Evolutionary conservation across 1,140 invertebrate genomes (phyloP).

Genomic region (Drosophila ficusphila): DNA sequence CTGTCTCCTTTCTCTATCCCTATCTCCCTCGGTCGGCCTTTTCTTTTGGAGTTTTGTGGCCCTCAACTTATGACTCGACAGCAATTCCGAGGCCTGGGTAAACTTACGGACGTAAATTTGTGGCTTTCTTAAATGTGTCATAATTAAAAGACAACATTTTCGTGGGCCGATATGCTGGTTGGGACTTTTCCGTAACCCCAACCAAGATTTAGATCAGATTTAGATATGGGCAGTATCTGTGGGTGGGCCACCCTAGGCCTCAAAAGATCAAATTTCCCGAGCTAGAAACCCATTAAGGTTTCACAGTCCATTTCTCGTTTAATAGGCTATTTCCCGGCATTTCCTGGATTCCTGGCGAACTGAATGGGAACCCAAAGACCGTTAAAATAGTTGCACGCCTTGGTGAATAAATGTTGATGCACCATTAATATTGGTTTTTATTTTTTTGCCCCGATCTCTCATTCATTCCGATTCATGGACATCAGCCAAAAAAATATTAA

Average conservation of each 20-base stretch:
- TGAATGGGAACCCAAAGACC: slow-evolving; percentile 15
- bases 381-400: slow-evolving; percentile 44
- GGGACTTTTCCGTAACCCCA: slow-evolving; percentile 3
- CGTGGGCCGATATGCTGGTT: slow-evolving; percentile 23
- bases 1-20: slow-evolving; percentile 16
- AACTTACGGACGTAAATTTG: slow-evolving; percentile 43
- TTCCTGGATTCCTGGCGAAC: slow-evolving; percentile 12
- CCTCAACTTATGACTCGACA: slow-evolving; percentile 52
- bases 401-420: slow-evolving; percentile 19
- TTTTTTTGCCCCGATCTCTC: background rate
- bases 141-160: slow-evolving; percentile 61
- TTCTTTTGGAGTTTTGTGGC: slow-evolving; percentile 41
- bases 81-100: slow-evolving; percentile 34
- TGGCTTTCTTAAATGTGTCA: slow-evolving; percentile 68
- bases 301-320: slow-evolving; percentile 6
- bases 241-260: slow-evolving; percentile 16
- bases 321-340: slow-evolving; percentile 13
- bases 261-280: slow-evolving; percentile 22
- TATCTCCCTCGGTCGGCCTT: slow-evolving; percentile 24
- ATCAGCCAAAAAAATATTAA: slow-evolving; percentile 41
- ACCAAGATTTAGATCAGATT: slow-evolving; percentile 26
- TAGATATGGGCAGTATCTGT: slow-evolving; percentile 10
- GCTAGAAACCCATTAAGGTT: background rate
- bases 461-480: slow-evolving; percentile 34
- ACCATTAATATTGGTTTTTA: slow-evolving; percentile 5